Conservation (phyloP, 2,113 vertebrate genomes). For the Scatophagus argus region DNA sequence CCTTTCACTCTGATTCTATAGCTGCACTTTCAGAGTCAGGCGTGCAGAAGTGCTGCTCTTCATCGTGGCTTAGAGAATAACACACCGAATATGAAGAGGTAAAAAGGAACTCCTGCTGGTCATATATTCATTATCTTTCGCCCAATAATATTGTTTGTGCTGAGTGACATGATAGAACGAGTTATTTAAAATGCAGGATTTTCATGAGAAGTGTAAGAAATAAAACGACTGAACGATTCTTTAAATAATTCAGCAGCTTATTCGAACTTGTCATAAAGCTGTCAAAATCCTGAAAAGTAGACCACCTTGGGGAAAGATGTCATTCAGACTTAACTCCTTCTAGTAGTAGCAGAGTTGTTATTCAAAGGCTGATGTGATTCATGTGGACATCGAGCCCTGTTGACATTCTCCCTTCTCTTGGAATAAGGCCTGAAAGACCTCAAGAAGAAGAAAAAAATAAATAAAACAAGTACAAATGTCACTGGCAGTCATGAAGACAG, state of each 20-base stretch:
- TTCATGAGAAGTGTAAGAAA: constrained; percentile 13
- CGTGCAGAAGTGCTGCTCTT: not conserved
- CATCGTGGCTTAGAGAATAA: not conserved
- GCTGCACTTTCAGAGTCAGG: not conserved
- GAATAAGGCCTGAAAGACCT: constrained; percentile 46
- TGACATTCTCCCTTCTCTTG: constrained; percentile 36
- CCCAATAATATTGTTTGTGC: not conserved
- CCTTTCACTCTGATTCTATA: not conserved
- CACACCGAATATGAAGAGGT: not conserved
- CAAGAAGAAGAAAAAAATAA: constrained; percentile 8
- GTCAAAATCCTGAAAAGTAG: constrained; percentile 35
- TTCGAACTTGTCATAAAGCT: constrained; percentile 7
- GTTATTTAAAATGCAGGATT: constrained; percentile 8
- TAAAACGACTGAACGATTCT: constrained; percentile 5
- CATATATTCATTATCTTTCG: not conserved
- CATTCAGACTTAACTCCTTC: constrained; percentile 29
- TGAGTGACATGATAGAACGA: not conserved
- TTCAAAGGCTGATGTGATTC: constrained; percentile 57
- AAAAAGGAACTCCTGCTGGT: not conserved
- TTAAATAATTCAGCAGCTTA: constrained; percentile 26
- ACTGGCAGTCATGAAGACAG: constrained; percentile 53
- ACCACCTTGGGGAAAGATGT: constrained; percentile 19
- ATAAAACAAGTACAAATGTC: constrained; percentile 64
- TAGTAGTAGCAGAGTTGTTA: constrained; percentile 19
- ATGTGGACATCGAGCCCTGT: constrained; percentile 43